A percentile compares a stretch with the other conserved stretches of the same genome.
Evolutionary conservation across 2,113 vertebrate genomes (phyloP).

Genomic region (Capreolus pygargus): DNA sequence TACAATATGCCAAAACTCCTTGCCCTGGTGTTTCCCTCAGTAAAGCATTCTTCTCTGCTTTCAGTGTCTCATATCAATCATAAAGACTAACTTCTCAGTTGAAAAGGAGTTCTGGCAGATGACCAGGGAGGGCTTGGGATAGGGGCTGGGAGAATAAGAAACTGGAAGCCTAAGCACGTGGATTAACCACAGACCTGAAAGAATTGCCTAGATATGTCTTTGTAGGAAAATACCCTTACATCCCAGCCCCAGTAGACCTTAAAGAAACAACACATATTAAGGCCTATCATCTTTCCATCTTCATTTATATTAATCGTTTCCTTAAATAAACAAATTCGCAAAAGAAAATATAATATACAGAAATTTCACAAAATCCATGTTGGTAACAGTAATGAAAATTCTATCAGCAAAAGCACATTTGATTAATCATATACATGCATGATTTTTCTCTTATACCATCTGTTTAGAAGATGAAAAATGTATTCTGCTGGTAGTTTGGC

Average conservation of each 20-base stretch:
- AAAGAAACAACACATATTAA: constrained; percentile 42
- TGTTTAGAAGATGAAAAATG: constrained; percentile 78
- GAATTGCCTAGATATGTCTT: background rate
- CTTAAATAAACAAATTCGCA: constrained; percentile 64
- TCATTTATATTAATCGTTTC: constrained; percentile 50
- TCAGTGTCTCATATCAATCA: background rate
- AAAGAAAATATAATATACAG: constrained; percentile 64
- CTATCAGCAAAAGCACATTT: constrained; percentile 69
- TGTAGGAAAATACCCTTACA: background rate
- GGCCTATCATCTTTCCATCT: background rate
- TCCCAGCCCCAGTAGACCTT: background rate
- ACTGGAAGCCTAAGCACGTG: background rate
- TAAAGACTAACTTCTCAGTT: background rate
- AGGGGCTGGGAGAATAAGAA: background rate
- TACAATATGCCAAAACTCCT: background rate
- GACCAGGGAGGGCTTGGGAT: background rate
- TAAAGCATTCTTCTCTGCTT: background rate
- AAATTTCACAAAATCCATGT: constrained; percentile 68
- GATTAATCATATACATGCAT: constrained; percentile 76
- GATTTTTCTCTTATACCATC: constrained; percentile 73
- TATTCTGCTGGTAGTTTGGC: constrained; percentile 72
- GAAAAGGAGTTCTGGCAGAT: background rate
- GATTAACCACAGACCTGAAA: background rate
- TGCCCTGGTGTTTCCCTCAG: background rate
- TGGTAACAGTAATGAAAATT: constrained; percentile 74